A percentile compares a stretch with the other conserved stretches of the same genome.
Evolutionary conservation across 2,797 vertebrate genomes (phyloP).

Genomic region (Xenopus petersii): DNA sequence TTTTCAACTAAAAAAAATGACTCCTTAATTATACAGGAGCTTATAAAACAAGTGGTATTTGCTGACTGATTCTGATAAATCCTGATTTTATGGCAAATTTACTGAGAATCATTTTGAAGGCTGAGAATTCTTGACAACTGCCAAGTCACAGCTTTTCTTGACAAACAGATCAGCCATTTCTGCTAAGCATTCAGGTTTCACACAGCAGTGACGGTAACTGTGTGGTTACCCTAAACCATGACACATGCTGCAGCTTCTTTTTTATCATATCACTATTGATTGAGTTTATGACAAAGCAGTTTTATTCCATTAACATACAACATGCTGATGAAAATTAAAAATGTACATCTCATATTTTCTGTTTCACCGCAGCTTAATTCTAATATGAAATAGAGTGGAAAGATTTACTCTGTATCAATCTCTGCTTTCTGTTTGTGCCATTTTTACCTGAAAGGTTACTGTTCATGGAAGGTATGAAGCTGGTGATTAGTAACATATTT

Average conservation of each 20-base stretch:
- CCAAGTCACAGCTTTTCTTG: neutral
- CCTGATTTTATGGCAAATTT: too few relatives aligned
- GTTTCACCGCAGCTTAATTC: neutral
- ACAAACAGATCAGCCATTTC: neutral
- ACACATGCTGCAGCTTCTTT: neutral
- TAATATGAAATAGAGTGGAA: neutral
- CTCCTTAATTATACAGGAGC: too few relatives aligned
- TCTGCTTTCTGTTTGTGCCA: too few relatives aligned
- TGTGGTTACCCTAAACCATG: constrained; percentile 28
- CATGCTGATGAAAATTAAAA: neutral
- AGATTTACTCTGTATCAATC: too few relatives aligned
- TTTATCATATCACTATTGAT: neutral
- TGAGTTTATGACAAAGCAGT: neutral
- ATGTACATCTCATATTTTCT: neutral
- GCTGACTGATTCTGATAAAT: too few relatives aligned
- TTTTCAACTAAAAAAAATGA: too few relatives aligned
- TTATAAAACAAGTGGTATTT: too few relatives aligned
- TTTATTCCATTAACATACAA: constrained; percentile 11
- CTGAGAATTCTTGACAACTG: neutral
- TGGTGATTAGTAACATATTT: too few relatives aligned
- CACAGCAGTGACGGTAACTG: constrained; percentile 21
- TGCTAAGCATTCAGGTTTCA: constrained; percentile 6
- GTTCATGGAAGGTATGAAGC: too few relatives aligned
- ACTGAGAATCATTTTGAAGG: too few relatives aligned
- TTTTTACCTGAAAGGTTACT: too few relatives aligned